Conservation (phyloP, 64 coral and sea anemone genomes). For the Anthopleura sola region DNA sequence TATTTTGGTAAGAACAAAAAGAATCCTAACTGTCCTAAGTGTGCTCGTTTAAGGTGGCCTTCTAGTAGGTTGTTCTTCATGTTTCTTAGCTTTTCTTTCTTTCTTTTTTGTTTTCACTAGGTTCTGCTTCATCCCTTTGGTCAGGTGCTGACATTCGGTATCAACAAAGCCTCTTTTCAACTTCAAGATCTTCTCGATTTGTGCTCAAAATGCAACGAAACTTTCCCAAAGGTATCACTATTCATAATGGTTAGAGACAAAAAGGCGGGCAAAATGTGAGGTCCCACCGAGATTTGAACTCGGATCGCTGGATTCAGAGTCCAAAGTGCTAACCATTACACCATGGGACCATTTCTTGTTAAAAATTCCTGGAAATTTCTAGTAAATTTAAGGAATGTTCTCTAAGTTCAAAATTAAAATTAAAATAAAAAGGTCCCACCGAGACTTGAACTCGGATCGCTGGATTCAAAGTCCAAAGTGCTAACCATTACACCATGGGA, state of each 20-base stretch:
- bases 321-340: constrained; percentile 15
- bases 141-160: constrained; percentile 66
- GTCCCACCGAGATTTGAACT: constrained; percentile 4
- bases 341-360: not conserved
- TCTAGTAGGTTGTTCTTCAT: too few relatives aligned
- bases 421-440: too few relatives aligned
- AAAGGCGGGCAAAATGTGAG: too few relatives aligned
- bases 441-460: constrained; percentile 10
- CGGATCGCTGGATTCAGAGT: constrained; percentile 11
- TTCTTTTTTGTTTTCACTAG: constrained; percentile 46
- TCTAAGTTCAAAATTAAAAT: too few relatives aligned
- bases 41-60: too few relatives aligned
- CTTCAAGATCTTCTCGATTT: constrained; percentile 83
- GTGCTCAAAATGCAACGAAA: constrained; percentile 93
- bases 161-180: constrained; percentile 88
- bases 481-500: constrained; percentile 27
- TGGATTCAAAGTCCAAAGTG: constrained; percentile 2
- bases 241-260: not conserved
- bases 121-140: constrained; percentile 78
- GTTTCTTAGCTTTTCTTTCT: not conserved
- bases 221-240: constrained; percentile 76
- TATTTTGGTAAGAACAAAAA: too few relatives aligned
- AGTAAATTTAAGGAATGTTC: too few relatives aligned
- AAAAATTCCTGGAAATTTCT: too few relatives aligned
- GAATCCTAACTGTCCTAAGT: too few relatives aligned